Percentiles rank a stretch among this genome's conserved stretches.
These are phyloP conservation scores for Xenopus borealis DNA, from an alignment of 2,113 vertebrate genomes.

Conservation along the genomic window DNA sequence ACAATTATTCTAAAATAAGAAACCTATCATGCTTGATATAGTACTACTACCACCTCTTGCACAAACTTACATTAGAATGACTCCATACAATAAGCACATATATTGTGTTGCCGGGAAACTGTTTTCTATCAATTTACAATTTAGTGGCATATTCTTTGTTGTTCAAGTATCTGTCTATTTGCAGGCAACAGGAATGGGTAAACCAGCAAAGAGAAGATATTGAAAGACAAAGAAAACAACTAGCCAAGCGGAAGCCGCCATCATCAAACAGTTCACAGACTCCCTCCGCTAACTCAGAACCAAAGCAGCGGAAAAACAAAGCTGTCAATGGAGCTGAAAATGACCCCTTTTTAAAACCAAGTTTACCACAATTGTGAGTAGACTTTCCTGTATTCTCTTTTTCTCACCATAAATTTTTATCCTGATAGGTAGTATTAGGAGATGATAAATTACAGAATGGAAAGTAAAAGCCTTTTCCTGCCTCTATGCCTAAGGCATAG, in stretches of 20 bases:
- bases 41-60: no score
- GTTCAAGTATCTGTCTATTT: constrained; percentile 49
- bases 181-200: constrained; percentile 94
- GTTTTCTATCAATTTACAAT: not conserved
- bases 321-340: constrained; percentile 96
- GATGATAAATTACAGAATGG: no score
- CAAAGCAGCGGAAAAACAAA: constrained; percentile 98
- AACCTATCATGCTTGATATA: no score
- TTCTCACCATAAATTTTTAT: not conserved
- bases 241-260: constrained; percentile 95
- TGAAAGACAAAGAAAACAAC: constrained; percentile 95
- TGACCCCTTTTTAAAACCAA: constrained; percentile 97
- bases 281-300: constrained; percentile 91
- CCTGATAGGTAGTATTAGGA: no score
- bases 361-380: constrained; percentile 97
- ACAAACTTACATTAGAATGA: no score
- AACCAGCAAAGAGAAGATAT: constrained; percentile 99
- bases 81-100: not conserved
- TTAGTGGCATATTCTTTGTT: not conserved
- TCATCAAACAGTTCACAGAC: constrained; percentile 89
- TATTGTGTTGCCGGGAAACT: constrained; percentile 11
- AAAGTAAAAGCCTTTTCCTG: no score
- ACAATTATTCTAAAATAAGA: no score
- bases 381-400: not conserved
- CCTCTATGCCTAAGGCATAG: no score